These are phyloP conservation scores for Graphium colonna DNA, from an alignment of 2,888 invertebrate genomes.

Conservation along the genomic window DNA sequence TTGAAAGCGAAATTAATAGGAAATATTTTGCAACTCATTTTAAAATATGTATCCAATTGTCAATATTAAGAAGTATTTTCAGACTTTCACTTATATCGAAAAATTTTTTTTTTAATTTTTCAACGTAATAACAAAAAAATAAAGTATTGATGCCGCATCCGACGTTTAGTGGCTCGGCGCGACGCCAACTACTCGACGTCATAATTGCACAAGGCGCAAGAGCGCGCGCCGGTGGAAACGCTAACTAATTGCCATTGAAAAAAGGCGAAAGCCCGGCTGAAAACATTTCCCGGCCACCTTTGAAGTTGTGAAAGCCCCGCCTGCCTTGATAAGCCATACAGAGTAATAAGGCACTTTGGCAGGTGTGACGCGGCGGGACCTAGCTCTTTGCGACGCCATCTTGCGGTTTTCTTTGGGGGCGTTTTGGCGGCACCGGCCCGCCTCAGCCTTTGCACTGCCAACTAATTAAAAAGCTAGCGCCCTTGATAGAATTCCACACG, in stretches of 20 bases:
- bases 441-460: conserved; percentile 31
- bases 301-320: conserved; percentile 64
- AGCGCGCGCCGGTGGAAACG: conserved; percentile 60
- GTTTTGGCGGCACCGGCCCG: conserved; percentile 34
- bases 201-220: conserved; percentile 73
- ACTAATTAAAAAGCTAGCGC: conserved; percentile 19
- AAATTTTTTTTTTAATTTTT: no score
- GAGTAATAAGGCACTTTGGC: conserved; percentile 74
- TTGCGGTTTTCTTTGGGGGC: conserved; percentile 49
- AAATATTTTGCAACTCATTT: no score
- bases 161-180: conserved; percentile 2
- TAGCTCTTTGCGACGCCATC: conserved; percentile 51
- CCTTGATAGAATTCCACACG: no score
- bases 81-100: no score
- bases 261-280: conserved; percentile 79
- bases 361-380: conserved; percentile 68
- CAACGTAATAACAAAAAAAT: no score
- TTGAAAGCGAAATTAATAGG: no score
- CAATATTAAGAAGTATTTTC: no score
- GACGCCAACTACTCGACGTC: conserved; percentile 49
- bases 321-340: conserved; percentile 73
- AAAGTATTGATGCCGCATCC: no score
- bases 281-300: conserved; percentile 70
- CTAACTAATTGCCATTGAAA: conserved; percentile 81
- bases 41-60: no score